Percentiles rank a stretch among this genome's conserved stretches.
These are phyloP conservation scores for Rotaria sp. DNA, from an alignment of 2,888 invertebrate genomes.

Conservation along the genomic window DNA sequence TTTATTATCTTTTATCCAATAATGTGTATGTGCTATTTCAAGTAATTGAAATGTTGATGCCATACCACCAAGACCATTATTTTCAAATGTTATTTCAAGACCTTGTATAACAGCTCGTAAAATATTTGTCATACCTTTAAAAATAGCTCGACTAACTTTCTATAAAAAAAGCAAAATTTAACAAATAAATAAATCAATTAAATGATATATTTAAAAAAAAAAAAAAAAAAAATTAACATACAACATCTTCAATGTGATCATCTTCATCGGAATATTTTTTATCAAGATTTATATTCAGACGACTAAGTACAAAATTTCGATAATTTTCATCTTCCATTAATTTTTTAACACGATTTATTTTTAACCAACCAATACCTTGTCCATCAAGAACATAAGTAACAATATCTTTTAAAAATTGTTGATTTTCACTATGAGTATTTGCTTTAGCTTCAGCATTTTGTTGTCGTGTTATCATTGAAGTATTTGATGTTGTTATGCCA, in stretches of 20 bases:
- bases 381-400: constrained; percentile 76
- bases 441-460: neutral
- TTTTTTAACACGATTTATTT: constrained; percentile 80
- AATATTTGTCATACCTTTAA: constrained; percentile 91
- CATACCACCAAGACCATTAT: constrained; percentile 91
- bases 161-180: neutral
- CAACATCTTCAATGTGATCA: constrained; percentile 86
- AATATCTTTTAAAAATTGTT: constrained; percentile 82
- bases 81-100: constrained; percentile 79
- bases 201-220: too few species aligned
- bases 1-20: constrained; percentile 59
- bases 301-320: constrained; percentile 84
- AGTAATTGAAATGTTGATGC: constrained; percentile 84
- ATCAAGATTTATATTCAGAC: constrained; percentile 84
- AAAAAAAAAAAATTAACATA: neutral
- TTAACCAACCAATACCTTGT: constrained; percentile 91
- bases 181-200: too few species aligned
- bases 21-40: constrained; percentile 97
- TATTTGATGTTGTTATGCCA: neutral
- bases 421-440: constrained; percentile 66
- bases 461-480: neutral
- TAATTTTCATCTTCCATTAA: constrained; percentile 98
- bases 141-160: constrained; percentile 72
- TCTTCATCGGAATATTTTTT: constrained; percentile 75
- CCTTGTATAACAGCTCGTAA: constrained; percentile 80